A percentile compares a stretch with the other conserved stretches of the same genome.
These are phyloP conservation scores for Rhinichthys osculus DNA, from an alignment of 2,797 vertebrate species.

Conservation along the genomic window DNA sequence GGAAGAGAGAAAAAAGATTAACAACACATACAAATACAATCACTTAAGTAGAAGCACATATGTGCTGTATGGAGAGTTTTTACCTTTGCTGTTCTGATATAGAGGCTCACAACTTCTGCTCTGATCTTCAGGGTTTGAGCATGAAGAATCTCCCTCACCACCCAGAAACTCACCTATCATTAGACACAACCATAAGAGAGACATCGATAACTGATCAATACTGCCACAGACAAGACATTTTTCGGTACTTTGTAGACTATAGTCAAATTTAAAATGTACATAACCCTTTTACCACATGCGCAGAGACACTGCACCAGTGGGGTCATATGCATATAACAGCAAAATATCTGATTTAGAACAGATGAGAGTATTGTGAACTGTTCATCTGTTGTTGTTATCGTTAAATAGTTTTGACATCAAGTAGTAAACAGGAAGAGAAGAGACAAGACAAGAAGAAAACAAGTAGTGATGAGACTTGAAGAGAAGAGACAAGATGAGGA, in stretches of 20 bases:
- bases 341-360: not conserved
- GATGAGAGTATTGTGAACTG: not conserved
- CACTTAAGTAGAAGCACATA: not conserved
- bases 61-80: constrained; percentile 30
- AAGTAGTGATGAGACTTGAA: not conserved
- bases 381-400: not conserved
- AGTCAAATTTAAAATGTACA: not conserved
- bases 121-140: constrained; percentile 98
- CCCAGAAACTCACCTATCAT: constrained; percentile 96
- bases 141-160: constrained; percentile 97
- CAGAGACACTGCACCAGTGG: not conserved
- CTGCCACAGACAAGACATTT: not conserved
- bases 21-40: too few relatives aligned
- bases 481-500: not conserved
- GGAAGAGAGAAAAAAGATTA: not conserved
- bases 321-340: not conserved
- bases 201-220: constrained; percentile 53
- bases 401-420: not conserved
- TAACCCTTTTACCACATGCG: not conserved
- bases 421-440: not conserved
- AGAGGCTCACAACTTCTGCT: constrained; percentile 97
- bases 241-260: not conserved
- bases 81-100: constrained; percentile 99
- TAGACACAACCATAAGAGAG: constrained; percentile 37
- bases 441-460: not conserved